Conservation (phyloP, 2,888 invertebrate genomes). For the Oligia strigilis region DNA sequence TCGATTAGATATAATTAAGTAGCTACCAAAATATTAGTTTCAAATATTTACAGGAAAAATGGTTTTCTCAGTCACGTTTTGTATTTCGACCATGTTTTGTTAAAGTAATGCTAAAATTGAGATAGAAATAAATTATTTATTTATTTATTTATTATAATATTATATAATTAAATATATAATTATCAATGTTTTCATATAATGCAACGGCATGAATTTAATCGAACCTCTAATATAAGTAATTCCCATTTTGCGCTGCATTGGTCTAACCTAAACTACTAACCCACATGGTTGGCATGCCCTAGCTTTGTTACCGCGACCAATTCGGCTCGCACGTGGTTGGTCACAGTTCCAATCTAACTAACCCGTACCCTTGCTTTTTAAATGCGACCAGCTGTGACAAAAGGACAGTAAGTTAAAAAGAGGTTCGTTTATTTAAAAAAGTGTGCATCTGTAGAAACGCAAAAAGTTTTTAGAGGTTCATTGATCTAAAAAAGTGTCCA, state of each 20-base stretch:
- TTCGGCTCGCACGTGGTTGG: not conserved
- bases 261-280: not conserved
- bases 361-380: not conserved
- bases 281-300: not conserved
- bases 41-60: constrained; percentile 5
- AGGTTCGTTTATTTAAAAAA: not conserved
- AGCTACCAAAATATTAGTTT: constrained; percentile 31
- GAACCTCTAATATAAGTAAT: not conserved
- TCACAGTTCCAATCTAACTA: not conserved
- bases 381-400: not conserved
- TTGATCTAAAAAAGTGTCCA: not conserved
- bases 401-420: not conserved
- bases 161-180: too few species aligned
- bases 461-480: not conserved
- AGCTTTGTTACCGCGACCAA: not conserved
- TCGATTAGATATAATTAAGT: constrained; percentile 29
- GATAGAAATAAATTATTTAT: not conserved
- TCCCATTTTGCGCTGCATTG: too few species aligned
- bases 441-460: not conserved
- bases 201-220: not conserved
- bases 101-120: not conserved
- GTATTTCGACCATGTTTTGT: not conserved
- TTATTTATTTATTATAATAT: too few species aligned
- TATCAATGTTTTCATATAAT: not conserved
- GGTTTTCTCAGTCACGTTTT: not conserved